phyloP scores from a whole-genome alignment of 2,888 invertebrate species.

The Amblyjoppa proteus region DNA sequence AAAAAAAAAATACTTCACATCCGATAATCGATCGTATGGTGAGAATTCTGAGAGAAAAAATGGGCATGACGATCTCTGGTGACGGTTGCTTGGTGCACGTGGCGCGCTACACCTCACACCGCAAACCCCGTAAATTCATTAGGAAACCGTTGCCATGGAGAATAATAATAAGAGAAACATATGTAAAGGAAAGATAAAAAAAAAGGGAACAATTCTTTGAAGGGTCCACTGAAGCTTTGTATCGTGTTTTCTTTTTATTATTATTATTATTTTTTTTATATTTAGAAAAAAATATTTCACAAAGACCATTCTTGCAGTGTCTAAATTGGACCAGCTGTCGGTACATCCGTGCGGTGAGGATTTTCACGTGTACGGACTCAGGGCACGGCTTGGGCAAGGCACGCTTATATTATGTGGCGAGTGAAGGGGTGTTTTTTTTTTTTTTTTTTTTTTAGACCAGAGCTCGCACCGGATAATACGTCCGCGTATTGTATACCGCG shows the following conservation, averaged over 20 bases:
- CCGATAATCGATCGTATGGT: conserved; percentile 34
- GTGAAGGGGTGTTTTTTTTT: conserved; percentile 17
- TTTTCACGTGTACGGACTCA: background rate
- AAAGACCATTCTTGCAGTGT: conserved; percentile 50
- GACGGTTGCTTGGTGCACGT: conserved; percentile 31
- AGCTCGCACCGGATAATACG: background rate
- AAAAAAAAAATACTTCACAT: too few species aligned
- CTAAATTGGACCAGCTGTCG: conserved; percentile 69
- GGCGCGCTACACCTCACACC: background rate
- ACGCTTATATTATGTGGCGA: conserved; percentile 2
- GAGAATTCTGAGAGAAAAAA: background rate
- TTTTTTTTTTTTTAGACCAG: background rate
- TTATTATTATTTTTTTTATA: background rate
- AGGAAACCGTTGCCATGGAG: conserved; percentile 47
- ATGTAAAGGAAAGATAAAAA: conserved; percentile 20
- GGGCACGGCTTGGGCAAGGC: background rate
- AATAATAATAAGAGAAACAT: conserved; percentile 4
- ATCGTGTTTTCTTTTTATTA: conserved; percentile 13
- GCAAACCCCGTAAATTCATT: conserved; percentile 28
- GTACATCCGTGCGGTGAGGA: conserved; percentile 45
- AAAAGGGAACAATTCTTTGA: conserved; percentile 33
- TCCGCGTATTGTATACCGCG: background rate
- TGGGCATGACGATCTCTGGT: background rate
- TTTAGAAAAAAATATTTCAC: background rate
- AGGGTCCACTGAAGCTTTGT: conserved; percentile 48